Conservation (phyloP, 2,888 invertebrate genomes). For the Nemotelus pantherinus region DNA sequence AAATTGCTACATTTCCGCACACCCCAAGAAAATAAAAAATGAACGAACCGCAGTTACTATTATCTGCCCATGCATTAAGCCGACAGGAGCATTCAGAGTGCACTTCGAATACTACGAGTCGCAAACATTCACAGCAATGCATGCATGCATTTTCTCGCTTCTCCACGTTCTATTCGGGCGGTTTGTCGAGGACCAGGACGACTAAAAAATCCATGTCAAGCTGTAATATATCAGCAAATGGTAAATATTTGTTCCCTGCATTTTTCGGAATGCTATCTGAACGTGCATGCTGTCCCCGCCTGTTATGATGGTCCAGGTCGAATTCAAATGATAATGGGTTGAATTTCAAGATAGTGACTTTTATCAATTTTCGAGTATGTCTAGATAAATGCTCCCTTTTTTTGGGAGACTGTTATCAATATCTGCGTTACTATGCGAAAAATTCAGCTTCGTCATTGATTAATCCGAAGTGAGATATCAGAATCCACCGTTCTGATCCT, state of each 20-base stretch:
- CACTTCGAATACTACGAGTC: neutral
- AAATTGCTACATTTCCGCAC: slow-evolving; percentile 52
- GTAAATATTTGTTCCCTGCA: neutral
- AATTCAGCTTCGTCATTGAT: too few relatives aligned
- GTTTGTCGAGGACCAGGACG: neutral
- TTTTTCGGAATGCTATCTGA: too few relatives aligned
- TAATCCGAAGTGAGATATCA: too few relatives aligned
- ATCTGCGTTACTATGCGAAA: too few relatives aligned
- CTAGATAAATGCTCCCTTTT: too few relatives aligned
- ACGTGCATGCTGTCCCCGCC: too few relatives aligned
- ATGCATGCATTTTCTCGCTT: neutral
- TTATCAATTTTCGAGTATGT: too few relatives aligned
- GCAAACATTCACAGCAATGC: neutral
- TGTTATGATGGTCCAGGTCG: too few relatives aligned
- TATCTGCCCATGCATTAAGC: slow-evolving; percentile 30
- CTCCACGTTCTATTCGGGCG: neutral
- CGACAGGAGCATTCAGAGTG: slow-evolving; percentile 2
- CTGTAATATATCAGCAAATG: slow-evolving; percentile 12
- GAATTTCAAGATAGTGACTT: too few relatives aligned
- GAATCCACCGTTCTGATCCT: too few relatives aligned
- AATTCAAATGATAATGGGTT: too few relatives aligned
- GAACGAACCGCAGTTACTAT: slow-evolving; percentile 9
- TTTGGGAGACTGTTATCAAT: too few relatives aligned
- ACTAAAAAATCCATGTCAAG: neutral
- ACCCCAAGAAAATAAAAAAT: slow-evolving; percentile 26